phyloP scores from a whole-genome alignment of 2,797 vertebrate genomes.

The Tamandua tetradactyla region DNA sequence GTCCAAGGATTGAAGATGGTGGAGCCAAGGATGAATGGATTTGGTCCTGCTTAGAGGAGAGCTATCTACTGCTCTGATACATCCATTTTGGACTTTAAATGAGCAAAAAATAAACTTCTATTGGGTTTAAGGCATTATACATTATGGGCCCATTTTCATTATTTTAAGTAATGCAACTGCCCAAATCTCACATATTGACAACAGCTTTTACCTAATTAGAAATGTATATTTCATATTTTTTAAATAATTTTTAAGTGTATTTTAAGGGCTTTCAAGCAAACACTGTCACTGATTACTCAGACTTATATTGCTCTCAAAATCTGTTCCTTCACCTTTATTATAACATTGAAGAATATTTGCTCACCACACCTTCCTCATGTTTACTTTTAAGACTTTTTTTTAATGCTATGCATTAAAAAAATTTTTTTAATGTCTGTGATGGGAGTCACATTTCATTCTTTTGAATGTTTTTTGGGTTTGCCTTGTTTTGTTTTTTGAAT shows the following conservation, averaged over 20 bases:
- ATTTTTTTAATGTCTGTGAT: too few species aligned
- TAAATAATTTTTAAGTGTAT: background rate
- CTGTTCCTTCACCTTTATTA: background rate
- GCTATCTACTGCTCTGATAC: background rate
- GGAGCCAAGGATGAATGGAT: background rate
- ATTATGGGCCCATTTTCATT: background rate
- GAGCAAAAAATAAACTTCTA: constrained; percentile 28
- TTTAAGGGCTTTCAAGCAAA: constrained; percentile 13
- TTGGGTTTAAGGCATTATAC: background rate
- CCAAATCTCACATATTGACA: background rate
- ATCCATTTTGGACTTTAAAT: background rate
- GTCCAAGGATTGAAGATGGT: background rate
- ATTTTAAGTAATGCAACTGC: background rate
- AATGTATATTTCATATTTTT: background rate
- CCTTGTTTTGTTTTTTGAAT: too few species aligned
- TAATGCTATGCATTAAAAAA: too few species aligned
- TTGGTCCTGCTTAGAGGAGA: background rate
- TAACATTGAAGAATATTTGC: background rate
- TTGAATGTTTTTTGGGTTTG: too few species aligned
- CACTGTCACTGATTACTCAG: background rate
- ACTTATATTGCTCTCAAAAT: background rate
- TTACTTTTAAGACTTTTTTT: too few species aligned
- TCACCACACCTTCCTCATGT: background rate
- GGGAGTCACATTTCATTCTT: too few species aligned
- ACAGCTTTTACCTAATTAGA: background rate